phyloP scores from a whole-genome alignment of 2,113 vertebrate genomes.

The Canis aureus region DNA sequence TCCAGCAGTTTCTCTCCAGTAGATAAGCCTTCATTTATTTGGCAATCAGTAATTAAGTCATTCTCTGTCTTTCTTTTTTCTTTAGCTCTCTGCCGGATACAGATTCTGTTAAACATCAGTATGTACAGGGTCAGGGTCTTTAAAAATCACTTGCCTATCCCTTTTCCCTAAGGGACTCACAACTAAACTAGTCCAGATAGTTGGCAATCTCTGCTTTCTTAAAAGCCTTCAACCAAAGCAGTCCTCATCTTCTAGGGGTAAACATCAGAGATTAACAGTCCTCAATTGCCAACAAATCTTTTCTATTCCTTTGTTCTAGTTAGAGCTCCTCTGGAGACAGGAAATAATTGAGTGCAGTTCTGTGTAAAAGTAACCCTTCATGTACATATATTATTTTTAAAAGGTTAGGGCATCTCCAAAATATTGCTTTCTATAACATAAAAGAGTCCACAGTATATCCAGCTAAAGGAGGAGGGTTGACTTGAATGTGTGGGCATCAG shows the following conservation, averaged over 20 bases:
- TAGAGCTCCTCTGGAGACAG: background rate
- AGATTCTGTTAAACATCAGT: background rate
- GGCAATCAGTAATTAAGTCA: background rate
- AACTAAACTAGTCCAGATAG: conserved; percentile 4
- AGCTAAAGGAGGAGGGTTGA: background rate
- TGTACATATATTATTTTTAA: background rate
- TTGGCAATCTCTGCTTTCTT: background rate
- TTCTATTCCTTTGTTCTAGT: background rate
- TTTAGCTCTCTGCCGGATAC: background rate
- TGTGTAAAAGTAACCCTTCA: conserved; percentile 18
- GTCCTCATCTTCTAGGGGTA: background rate
- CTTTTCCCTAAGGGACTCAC: background rate
- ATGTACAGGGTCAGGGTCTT: background rate
- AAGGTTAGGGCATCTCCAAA: background rate
- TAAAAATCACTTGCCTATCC: background rate
- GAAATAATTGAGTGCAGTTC: background rate
- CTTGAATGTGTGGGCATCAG: background rate
- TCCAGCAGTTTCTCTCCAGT: background rate
- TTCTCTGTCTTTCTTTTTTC: background rate
- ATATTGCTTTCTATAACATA: background rate
- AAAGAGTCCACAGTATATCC: background rate
- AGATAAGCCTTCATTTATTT: conserved; percentile 19
- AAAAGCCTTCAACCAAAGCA: conserved; percentile 20
- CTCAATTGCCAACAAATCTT: background rate
- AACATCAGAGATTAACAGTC: background rate